Evolutionary conservation across 1,140 invertebrate species (phyloP), one percentile per base, ranked within the genome.

Genomic region (Tribolium madens): DNA sequence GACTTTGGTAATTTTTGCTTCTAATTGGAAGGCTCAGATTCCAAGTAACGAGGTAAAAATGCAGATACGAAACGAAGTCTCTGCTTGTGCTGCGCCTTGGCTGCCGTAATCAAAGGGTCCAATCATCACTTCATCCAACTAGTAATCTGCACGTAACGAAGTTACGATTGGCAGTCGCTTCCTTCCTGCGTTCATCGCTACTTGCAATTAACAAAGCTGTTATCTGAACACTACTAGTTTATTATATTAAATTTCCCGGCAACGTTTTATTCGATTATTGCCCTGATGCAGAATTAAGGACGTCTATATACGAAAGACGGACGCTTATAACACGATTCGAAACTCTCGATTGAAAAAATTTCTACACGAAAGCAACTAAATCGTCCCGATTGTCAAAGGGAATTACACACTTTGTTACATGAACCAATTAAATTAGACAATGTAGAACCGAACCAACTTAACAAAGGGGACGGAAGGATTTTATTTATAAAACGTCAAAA

Each of bases 171-270:
- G 52, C 42, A 48, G 72, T 72, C 69, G 78, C 75, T 53, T 76
- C 78, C 60, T 69, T 74, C 75, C 75, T 47, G 26, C 12, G 47
- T 47, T 52, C 26, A 36, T 53, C 72, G 50, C 74, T 69, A 50
- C 48, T 74, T 75, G 73, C 77, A 80, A 78, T 80, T 80, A 80
- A 75, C 77, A 47, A 36, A 33, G 46, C 76, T 80, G 78, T 80
- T 80, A 80, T 80, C 77, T 57, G 77, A 80, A 80, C 77, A 76
- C 71, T 74, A 78, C 53, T 52, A 72, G 70, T 80, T 78, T 80
- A 80, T 80, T 80, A 70, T 80, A 78, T 80, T 80, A 80, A 80
- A 78, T 78, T 78, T 80, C 73, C 75, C 74, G 60, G 26, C 73
- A 31, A 31, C 52, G 74, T 78, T 80, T 80, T 75, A 80, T 80